Conservation (phyloP, 2,888 invertebrate genomes). For the Melinaea marsaeus region DNA sequence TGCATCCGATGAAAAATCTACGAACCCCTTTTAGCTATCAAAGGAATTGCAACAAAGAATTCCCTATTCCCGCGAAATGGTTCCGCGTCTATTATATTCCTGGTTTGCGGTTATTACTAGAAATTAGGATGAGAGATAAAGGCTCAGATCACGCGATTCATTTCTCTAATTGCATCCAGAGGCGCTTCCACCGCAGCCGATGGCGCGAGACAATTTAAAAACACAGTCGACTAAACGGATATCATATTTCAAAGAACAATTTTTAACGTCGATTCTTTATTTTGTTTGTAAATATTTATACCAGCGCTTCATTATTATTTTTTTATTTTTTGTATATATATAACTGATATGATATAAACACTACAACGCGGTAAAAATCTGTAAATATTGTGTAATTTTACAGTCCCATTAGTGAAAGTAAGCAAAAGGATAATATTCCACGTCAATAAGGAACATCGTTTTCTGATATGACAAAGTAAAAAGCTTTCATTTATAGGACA, state of each 20-base stretch:
- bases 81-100: conserved; percentile 50
- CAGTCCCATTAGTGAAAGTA: conserved; percentile 9
- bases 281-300: too few species aligned
- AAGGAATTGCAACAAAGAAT: conserved; percentile 48
- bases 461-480: conserved; percentile 24
- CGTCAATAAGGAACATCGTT: conserved; percentile 27
- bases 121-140: conserved; percentile 53
- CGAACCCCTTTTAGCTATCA: conserved; percentile 27
- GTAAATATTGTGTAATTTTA: too few species aligned
- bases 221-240: conserved; percentile 29
- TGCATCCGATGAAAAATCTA: conserved; percentile 21
- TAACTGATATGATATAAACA: too few species aligned
- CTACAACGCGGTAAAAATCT: too few species aligned
- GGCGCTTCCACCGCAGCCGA: conserved; percentile 40
- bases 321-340: not conserved
- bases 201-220: conserved; percentile 36
- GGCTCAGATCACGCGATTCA: conserved; percentile 62
- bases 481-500: conserved; percentile 43
- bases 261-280: conserved; percentile 19
- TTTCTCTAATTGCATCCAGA: conserved; percentile 59
- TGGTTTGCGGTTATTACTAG: conserved; percentile 51
- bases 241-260: conserved; percentile 29
- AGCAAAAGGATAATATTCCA: conserved; percentile 27
- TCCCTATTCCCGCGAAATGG: conserved; percentile 44
- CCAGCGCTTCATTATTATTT: conserved; percentile 8